A percentile compares a stretch with the other conserved stretches of the same genome.
Conservation (phyloP, 1,140 invertebrate genomes). For the Diorhabda sublineata region DNA sequence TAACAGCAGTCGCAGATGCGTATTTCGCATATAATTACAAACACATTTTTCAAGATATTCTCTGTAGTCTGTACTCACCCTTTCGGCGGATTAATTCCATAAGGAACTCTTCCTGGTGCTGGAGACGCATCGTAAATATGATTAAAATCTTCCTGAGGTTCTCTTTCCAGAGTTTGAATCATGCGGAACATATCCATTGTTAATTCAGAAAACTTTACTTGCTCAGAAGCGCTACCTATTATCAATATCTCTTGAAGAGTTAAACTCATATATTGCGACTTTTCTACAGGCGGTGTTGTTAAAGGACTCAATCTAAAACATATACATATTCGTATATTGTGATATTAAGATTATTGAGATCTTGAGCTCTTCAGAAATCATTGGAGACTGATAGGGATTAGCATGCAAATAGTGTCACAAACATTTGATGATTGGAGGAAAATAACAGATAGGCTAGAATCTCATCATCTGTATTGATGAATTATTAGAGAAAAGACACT, state of each 20-base stretch:
- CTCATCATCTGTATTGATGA: too few relatives aligned
- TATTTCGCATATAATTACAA: too few relatives aligned
- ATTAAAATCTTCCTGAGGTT: conserved; percentile 79
- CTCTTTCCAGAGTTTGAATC: conserved; percentile 89
- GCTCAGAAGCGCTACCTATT: conserved; percentile 88
- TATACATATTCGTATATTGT: too few relatives aligned
- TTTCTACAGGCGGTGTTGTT: conserved; percentile 83
- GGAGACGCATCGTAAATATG: conserved; percentile 85
- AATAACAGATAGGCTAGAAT: too few relatives aligned
- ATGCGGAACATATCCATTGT: conserved; percentile 98
- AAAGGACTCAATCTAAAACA: conserved; percentile 70
- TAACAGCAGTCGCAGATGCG: too few relatives aligned
- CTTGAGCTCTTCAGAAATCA: too few relatives aligned
- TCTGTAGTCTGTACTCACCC: conserved; percentile 33
- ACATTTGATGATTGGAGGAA: too few relatives aligned
- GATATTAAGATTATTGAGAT: too few relatives aligned
- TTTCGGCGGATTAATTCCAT: conserved; percentile 54
- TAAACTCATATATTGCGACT: conserved; percentile 79
- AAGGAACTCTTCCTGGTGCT: conserved; percentile 69
- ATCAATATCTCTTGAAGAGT: conserved; percentile 92
- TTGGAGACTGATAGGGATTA: too few relatives aligned
- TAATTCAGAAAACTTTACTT: conserved; percentile 96
- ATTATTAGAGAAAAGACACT: too few relatives aligned
- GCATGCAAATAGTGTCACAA: too few relatives aligned
- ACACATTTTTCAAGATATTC: too few relatives aligned